Conservation (phyloP, 2,888 invertebrate genomes). For the Hoplodrina blanda region DNA sequence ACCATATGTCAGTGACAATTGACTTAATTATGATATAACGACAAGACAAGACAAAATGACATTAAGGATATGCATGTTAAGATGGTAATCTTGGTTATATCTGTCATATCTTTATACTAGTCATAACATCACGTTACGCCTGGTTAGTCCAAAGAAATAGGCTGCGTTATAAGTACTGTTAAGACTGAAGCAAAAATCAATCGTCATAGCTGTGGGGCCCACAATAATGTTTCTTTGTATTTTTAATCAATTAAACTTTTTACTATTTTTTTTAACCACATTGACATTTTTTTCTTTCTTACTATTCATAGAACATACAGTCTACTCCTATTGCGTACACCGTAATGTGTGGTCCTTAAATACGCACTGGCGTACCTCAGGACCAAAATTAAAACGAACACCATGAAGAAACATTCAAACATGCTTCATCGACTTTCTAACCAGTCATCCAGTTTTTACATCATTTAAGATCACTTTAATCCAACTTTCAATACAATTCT, state of each 20-base stretch:
- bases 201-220: too few relatives aligned
- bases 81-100: background rate
- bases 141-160: too few relatives aligned
- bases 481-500: conserved; percentile 15
- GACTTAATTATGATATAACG: background rate
- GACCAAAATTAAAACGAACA: background rate
- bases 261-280: too few relatives aligned
- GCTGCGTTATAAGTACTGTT: too few relatives aligned
- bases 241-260: too few relatives aligned
- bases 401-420: conserved; percentile 5
- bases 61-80: background rate
- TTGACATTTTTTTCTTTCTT: too few relatives aligned
- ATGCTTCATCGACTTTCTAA: background rate
- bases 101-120: background rate
- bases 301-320: background rate
- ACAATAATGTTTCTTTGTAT: too few relatives aligned
- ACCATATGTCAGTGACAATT: conserved; percentile 15
- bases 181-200: too few relatives aligned
- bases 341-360: background rate
- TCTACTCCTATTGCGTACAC: background rate
- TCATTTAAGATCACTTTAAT: conserved; percentile 34
- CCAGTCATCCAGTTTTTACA: conserved; percentile 28
- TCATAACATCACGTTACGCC: too few relatives aligned
- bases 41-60: background rate
- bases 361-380: background rate